phyloP scores from a whole-genome alignment of 2,113 vertebrate species.

The Anguilla japonica region DNA sequence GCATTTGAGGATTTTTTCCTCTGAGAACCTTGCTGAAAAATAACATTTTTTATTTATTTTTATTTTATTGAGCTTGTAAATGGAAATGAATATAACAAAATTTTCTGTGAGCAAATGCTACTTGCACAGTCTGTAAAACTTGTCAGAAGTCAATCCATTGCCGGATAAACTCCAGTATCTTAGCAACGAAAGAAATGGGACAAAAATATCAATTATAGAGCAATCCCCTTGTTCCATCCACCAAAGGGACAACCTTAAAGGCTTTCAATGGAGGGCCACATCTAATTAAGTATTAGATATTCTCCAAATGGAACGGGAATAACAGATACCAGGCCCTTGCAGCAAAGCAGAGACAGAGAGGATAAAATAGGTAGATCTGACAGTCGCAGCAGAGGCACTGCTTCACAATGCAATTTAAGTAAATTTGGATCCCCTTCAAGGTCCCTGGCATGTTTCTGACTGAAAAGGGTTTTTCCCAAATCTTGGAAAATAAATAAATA shows the following conservation, averaged over 20 bases:
- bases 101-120: not conserved
- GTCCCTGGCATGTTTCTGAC: conserved; percentile 36
- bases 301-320: conserved; percentile 14
- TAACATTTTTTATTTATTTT: too few species aligned
- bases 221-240: conserved; percentile 14
- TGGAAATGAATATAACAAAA: too few species aligned
- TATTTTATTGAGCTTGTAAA: too few species aligned
- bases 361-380: not conserved
- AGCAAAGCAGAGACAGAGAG: not conserved
- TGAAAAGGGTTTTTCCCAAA: not conserved
- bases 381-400: not conserved
- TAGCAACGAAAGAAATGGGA: conserved; percentile 37
- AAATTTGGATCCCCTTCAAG: not conserved
- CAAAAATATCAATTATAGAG: conserved; percentile 34
- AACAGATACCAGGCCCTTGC: conserved; percentile 10
- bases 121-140: not conserved
- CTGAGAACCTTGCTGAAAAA: too few species aligned
- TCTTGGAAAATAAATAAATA: too few species aligned
- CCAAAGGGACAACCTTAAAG: conserved; percentile 26
- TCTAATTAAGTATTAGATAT: conserved; percentile 23
- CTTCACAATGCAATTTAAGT: not conserved
- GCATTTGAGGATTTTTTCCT: too few species aligned
- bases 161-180: conserved; percentile 29
- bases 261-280: conserved; percentile 22
- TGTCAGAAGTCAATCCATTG: not conserved